These are phyloP conservation scores for Apamea crenata DNA, from an alignment of 2,888 invertebrate genomes.

Conservation along the genomic window DNA sequence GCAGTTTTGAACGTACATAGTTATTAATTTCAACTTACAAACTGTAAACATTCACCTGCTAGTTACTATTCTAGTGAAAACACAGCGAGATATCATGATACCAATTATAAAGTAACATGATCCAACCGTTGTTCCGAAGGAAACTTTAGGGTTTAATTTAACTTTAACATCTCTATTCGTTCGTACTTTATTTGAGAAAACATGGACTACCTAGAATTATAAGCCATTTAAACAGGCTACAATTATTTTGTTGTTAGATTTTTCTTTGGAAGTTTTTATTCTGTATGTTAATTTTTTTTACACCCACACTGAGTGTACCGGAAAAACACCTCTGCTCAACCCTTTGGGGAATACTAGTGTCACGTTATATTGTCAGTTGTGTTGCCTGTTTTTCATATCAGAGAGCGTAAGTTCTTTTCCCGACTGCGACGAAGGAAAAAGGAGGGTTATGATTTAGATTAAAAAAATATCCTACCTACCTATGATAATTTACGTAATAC, in stretches of 20 bases:
- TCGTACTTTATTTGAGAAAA: slow-evolving; percentile 11
- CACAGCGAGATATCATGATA: slow-evolving; percentile 17
- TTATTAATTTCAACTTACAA: neutral
- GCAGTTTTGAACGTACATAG: neutral
- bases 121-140: slow-evolving; percentile 40
- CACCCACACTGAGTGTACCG: too few species aligned
- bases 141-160: slow-evolving; percentile 55
- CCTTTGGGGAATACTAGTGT: neutral
- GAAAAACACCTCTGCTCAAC: too few species aligned
- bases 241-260: neutral
- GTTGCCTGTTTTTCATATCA: too few species aligned
- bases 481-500: neutral
- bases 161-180: slow-evolving; percentile 36
- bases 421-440: neutral
- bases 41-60: neutral
- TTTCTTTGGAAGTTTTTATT: neutral
- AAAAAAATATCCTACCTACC: too few species aligned
- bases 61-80: slow-evolving; percentile 12
- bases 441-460: too few species aligned
- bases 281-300: neutral
- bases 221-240: neutral
- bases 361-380: neutral
- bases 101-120: slow-evolving; percentile 62
- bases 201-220: slow-evolving; percentile 7
- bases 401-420: too few species aligned